Evolutionary conservation across 64 coral and sea anemone genomes (phyloP), one percentile per base, ranked within the genome.

Genomic region (Montipora foliosa): DNA sequence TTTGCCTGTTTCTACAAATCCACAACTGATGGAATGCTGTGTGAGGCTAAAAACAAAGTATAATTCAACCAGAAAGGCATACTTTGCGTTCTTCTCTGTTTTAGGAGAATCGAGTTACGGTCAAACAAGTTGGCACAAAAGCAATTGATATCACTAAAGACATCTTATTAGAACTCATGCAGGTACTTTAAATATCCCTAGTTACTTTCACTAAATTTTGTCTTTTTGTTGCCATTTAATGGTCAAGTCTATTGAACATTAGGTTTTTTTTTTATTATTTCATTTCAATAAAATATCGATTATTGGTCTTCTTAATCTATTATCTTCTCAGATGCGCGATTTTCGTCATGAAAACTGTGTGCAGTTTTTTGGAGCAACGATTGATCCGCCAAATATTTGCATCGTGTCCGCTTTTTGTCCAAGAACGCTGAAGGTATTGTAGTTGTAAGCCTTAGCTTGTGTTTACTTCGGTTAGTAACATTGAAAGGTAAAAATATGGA

Each of bases 311-410:
- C 11, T 22, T 87, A 47, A 55, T 55, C 52, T 10, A 55, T 5
- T 0, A 3, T 20, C 46, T 67, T 77, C 19, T 13, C 47, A 97
- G 95, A 97, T 97, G 95, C 92, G 95, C 12, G 95, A 97, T 58
- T 81, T 94, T 79, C 89, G 88, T 51, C 95, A 97, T 46, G 95
- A 97, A 21, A 97, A 97, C 25, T 58, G 90, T 14, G 94, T 87
- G 53, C 95, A 89, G 47, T 97, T 97, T 73, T 82, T 91, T 47
- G 95, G 95, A 51, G 95, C 92, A 15, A 91, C 92, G 5, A 69
- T 94, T 11, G 95, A 92, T 25, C 88, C 95, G 22, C 95, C 92
- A 0, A 88, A 84, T 48, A 84, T 97, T 44, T 97, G 92, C 58
- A 94, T 97, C 37, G 92, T 97, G 61, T 91, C 87, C 75, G 81